phyloP scores from a whole-genome alignment of 2,113 vertebrate genomes.

The Cyanoramphus novaezelandiae region DNA sequence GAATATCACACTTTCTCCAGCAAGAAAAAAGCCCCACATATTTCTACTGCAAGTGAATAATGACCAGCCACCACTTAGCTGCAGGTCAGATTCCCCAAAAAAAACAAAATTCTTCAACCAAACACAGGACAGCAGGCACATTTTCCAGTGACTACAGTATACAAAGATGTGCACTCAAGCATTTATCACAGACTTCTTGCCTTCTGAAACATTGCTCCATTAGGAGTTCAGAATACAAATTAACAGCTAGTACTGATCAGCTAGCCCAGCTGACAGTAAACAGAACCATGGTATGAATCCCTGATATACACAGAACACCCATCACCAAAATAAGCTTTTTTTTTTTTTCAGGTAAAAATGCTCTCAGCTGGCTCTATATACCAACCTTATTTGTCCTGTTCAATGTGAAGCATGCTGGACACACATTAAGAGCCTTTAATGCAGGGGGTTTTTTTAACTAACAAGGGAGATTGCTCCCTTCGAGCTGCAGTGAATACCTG shows the following conservation, averaged over 20 bases:
- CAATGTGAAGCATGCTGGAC: neutral
- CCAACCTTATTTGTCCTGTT: neutral
- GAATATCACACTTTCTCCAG: neutral
- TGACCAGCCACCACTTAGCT: neutral
- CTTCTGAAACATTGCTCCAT: neutral
- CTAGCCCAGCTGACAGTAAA: neutral
- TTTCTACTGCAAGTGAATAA: neutral
- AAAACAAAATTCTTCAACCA: neutral
- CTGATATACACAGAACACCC: neutral
- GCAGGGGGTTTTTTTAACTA: neutral
- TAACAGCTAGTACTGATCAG: neutral
- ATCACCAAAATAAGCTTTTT: neutral
- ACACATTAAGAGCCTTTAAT: rapidly evolving
- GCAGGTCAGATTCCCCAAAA: neutral
- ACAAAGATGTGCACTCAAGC: neutral
- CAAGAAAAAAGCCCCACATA: neutral
- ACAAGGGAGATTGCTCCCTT: neutral
- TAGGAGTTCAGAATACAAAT: neutral
- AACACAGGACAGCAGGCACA: rapidly evolving
- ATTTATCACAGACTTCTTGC: neutral
- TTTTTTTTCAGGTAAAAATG: neutral
- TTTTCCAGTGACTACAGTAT: neutral
- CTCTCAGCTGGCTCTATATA: neutral
- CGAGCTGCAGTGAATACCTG: neutral
- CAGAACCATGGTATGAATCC: neutral